A percentile compares a stretch with the other conserved stretches of the same genome.
These are phyloP conservation scores for Cromileptes altivelis DNA, from an alignment of 2,113 vertebrate genomes.

Conservation along the genomic window DNA sequence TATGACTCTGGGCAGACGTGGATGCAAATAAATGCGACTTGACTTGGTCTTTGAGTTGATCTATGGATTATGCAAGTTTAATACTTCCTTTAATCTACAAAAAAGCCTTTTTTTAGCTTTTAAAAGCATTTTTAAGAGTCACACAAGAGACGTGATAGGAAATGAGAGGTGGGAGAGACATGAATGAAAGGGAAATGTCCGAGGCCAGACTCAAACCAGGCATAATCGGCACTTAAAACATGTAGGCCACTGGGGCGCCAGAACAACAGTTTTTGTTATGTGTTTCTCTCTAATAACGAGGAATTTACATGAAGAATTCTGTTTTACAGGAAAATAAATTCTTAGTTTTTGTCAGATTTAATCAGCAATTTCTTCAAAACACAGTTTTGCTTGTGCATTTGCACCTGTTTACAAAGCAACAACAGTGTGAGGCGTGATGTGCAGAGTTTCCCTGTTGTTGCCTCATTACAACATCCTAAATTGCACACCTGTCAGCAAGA, in stretches of 20 bases:
- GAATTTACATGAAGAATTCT: background rate
- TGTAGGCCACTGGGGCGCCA: background rate
- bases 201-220: background rate
- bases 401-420: slow-evolving; percentile 26
- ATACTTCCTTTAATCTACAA: background rate
- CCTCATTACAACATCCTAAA: slow-evolving; percentile 57
- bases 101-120: no score
- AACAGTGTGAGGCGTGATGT: slow-evolving; percentile 23
- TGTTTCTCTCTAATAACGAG: background rate
- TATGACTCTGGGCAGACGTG: no score
- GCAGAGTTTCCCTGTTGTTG: slow-evolving; percentile 21
- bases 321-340: background rate
- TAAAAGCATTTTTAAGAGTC: background rate
- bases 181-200: background rate
- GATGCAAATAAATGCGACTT: no score
- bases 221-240: background rate
- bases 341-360: slow-evolving; percentile 26
- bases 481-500: slow-evolving; percentile 61
- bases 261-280: background rate
- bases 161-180: background rate
- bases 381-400: slow-evolving; percentile 1
- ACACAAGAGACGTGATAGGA: background rate
- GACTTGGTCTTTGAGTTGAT: background rate
- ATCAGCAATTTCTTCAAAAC: slow-evolving; percentile 22
- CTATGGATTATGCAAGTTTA: background rate